Percentiles rank a stretch among this genome's conserved stretches.
These are phyloP conservation scores for Lepidocyrtoides sp. DNA, from an alignment of 2,888 invertebrate genomes.

Conservation along the genomic window DNA sequence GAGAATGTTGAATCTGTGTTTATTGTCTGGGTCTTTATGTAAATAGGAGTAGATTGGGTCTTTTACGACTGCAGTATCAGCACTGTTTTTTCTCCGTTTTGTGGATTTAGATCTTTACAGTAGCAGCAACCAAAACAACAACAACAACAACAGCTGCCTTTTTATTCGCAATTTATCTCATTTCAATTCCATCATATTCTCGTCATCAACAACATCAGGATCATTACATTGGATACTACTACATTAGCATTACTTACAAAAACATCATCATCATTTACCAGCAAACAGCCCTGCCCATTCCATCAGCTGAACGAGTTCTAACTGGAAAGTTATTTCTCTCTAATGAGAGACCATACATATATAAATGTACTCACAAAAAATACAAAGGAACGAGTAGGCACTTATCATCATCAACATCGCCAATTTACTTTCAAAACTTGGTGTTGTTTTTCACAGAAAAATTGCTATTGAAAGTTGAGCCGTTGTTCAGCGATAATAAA, in stretches of 20 bases:
- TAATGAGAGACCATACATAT: slow-evolving; percentile 12
- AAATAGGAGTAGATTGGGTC: slow-evolving; percentile 43
- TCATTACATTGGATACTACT: background rate
- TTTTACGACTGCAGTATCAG: slow-evolving; percentile 12
- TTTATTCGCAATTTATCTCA: slow-evolving; percentile 20
- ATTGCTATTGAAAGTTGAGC: slow-evolving; percentile 8
- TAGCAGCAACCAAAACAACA: too few species aligned
- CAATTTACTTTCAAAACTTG: background rate
- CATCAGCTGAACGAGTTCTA: background rate
- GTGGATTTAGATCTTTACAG: background rate
- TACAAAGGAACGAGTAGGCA: background rate
- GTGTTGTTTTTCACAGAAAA: background rate
- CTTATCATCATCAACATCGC: background rate
- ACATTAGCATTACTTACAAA: too few species aligned
- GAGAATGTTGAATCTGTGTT: slow-evolving; percentile 46
- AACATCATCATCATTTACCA: background rate
- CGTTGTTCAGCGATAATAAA: too few species aligned
- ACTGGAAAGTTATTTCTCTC: background rate
- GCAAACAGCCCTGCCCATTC: background rate
- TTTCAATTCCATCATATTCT: slow-evolving; percentile 4
- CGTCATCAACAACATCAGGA: background rate
- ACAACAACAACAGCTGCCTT: background rate
- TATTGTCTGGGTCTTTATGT: slow-evolving; percentile 44
- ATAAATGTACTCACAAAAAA: background rate
- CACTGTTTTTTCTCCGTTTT: background rate